A percentile compares a stretch with the other conserved stretches of the same genome.
Evolutionary conservation across 2,113 vertebrate species (phyloP).

Genomic region (Nycticorax nycticorax): DNA sequence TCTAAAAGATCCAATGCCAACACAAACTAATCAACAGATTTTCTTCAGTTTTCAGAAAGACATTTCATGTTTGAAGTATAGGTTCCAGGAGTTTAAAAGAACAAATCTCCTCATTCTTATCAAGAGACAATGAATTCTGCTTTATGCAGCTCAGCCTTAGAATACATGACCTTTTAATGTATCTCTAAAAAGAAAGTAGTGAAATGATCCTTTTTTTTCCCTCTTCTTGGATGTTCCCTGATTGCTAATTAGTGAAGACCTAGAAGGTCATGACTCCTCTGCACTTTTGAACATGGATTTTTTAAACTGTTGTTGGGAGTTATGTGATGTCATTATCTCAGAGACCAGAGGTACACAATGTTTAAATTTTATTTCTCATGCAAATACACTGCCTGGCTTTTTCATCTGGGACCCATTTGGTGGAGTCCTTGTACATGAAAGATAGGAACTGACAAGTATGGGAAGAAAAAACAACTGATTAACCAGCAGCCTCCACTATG

Average conservation of each 20-base stretch:
- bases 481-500: not conserved
- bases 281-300: not conserved
- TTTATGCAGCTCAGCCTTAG: not conserved
- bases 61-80: not conserved
- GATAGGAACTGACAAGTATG: not conserved
- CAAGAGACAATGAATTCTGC: not conserved
- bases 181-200: not conserved
- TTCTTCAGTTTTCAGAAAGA: not conserved
- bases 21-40: not conserved
- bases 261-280: not conserved
- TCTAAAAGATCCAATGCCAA: not conserved
- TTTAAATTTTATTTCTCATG: not conserved
- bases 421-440: not conserved
- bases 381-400: not conserved
- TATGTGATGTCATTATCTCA: not conserved
- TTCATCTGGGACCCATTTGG: conserved; percentile 11
- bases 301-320: not conserved
- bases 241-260: not conserved
- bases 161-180: not conserved
- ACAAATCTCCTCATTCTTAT: not conserved
- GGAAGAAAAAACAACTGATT: not conserved
- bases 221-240: not conserved
- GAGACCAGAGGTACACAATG: not conserved
- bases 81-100: not conserved
- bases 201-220: not conserved